Base-by-base conservation (phyloP, 2,113 vertebrate species). In the Thunnus maccoyii region DNA sequence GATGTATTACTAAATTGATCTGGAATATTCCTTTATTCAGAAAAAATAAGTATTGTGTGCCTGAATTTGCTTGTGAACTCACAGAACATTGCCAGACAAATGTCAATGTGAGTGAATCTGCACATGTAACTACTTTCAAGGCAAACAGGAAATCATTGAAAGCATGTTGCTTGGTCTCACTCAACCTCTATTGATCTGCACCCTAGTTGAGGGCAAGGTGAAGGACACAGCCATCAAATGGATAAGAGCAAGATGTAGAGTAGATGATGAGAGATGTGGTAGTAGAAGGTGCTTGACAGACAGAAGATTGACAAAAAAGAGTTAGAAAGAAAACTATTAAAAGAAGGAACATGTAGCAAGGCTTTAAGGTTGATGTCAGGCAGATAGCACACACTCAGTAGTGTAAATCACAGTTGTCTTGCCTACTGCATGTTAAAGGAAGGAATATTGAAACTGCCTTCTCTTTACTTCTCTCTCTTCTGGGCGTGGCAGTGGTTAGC, bases 181-280 rank as follows among this genome's bases (percentile, higher is more conserved):
- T 62, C 63, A 79, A 61, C 76, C 77, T 77, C 62, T 92, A 91
- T 92, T 91, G 89, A 93, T 92, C 76, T 78, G 72, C 64, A 85
- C 58, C 69, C 61, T 46, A 50, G 82, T 69, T 84, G 81, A 81
- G 89, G 72, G 71, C 72, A 82, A 87, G 72, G 85, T 87, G 79
- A 91, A 91, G 85, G 88, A 91, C 84, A 72, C 20, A 65, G 73
- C 61, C 78, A 73, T 88, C 82, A 88, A 76, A 84, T 78, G 69
- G 22, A 83, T 64, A 67, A 72, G 56, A 68, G 52, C 61, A 79
- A 80, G 64, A 80, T 60, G 72, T 48, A 44, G 67, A 79, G 17
- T 51, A 86, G 48, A 47, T 67, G 79, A 85, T 76, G 84, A 86
- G 56, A 76, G 71, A 80, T 64, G 46, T 5, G 41, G 62, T 12